These are phyloP conservation scores for Cebus imitator DNA, from an alignment of 2,113 vertebrate genomes.

Conservation along the genomic window DNA sequence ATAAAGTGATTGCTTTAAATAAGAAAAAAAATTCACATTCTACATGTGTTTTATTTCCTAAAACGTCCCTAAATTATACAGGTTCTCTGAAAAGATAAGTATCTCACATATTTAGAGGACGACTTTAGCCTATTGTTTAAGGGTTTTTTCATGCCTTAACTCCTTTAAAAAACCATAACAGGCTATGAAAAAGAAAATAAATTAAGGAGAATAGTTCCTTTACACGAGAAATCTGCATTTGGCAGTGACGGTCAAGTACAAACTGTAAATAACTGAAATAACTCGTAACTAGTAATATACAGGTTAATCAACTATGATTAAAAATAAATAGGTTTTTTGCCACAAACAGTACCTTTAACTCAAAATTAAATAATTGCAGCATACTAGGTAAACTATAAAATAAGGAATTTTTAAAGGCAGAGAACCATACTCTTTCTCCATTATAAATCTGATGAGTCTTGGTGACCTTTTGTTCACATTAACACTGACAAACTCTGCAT, in stretches of 20 bases:
- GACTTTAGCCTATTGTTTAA: background rate
- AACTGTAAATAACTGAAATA: slow-evolving; percentile 63
- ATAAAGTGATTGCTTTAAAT: slow-evolving; percentile 54
- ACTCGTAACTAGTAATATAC: slow-evolving; percentile 55
- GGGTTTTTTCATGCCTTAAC: slow-evolving; percentile 33
- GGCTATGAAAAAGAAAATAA: slow-evolving; percentile 49
- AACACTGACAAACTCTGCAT: background rate
- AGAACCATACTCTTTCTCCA: slow-evolving; percentile 49
- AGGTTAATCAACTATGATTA: slow-evolving; percentile 67
- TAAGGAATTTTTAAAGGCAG: slow-evolving; percentile 73
- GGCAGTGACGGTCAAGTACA: slow-evolving; percentile 44
- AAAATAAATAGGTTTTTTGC: slow-evolving; percentile 80
- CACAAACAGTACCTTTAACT: slow-evolving; percentile 75
- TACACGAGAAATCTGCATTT: slow-evolving; percentile 48
- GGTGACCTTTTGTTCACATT: slow-evolving; percentile 28
- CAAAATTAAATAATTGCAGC: slow-evolving; percentile 74
- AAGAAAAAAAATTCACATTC: slow-evolving; percentile 1
- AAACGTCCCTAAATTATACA: slow-evolving; percentile 16
- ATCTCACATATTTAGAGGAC: background rate
- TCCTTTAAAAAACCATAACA: slow-evolving; percentile 38
- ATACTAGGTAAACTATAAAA: slow-evolving; percentile 59
- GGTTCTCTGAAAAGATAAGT: slow-evolving; percentile 31
- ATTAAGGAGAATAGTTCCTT: slow-evolving; percentile 30
- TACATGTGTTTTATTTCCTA: background rate
- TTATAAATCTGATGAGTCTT: background rate